Percentiles rank a stretch among this genome's conserved stretches.
phyloP scores from a whole-genome alignment of 2,797 vertebrate genomes.

The Macrochelys suwanniensis region DNA sequence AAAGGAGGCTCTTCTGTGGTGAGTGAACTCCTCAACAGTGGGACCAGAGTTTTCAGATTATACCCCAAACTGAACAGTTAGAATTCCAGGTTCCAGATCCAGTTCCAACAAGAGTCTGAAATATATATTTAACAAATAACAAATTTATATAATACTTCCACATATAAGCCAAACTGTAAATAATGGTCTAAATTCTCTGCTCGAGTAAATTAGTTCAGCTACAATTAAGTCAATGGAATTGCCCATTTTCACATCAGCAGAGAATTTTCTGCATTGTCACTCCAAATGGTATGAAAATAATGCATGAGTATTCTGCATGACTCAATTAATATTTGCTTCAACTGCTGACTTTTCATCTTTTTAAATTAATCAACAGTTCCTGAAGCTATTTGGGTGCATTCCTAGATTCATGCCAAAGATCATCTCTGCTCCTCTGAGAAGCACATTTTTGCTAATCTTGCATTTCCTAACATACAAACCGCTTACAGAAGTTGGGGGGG shows the following conservation, averaged over 20 bases:
- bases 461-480: constrained; percentile 1
- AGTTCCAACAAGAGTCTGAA: background rate
- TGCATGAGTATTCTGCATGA: background rate
- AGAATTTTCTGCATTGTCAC: background rate
- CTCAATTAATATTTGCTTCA: constrained; percentile 48
- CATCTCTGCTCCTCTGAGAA: background rate
- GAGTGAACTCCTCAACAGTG: background rate
- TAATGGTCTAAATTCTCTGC: background rate
- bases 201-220: background rate
- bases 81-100: background rate
- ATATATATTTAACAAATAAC: background rate
- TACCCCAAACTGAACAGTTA: background rate
- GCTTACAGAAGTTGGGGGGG: background rate
- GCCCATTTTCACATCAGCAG: background rate
- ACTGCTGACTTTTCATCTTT: constrained; percentile 50
- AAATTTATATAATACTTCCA: background rate
- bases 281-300: constrained; percentile 33
- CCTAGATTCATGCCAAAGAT: background rate
- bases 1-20: background rate
- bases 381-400: background rate
- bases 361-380: background rate
- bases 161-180: background rate
- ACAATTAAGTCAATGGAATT: background rate
- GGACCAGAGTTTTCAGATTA: background rate
- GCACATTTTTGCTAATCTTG: background rate